phyloP scores from a whole-genome alignment of 2,888 invertebrate genomes.

The Heliconius sara region DNA sequence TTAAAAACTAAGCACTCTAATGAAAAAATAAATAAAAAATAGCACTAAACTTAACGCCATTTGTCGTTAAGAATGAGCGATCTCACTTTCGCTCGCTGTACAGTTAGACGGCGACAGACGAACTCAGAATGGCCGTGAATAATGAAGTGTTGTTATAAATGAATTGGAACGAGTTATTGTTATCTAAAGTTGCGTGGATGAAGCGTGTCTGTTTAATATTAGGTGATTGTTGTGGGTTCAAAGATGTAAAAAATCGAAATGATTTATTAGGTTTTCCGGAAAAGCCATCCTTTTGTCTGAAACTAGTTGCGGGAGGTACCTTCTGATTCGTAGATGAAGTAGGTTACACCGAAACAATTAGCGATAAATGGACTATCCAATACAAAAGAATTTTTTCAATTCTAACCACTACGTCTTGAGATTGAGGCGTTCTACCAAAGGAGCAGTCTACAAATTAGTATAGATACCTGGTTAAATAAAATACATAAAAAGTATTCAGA shows the following conservation, averaged over 20 bases:
- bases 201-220: neutral
- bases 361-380: no score
- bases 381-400: no score
- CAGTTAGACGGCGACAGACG: constrained; percentile 25
- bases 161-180: neutral
- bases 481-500: no score
- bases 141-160: constrained; percentile 12
- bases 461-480: no score
- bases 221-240: neutral
- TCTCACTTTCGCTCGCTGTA: constrained; percentile 24
- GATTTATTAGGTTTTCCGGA: neutral
- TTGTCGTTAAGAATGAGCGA: constrained; percentile 16
- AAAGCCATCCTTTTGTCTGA: no score
- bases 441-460: no score
- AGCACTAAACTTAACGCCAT: constrained; percentile 4
- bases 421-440: no score
- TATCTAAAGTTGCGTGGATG: neutral
- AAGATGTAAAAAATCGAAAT: neutral
- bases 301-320: no score
- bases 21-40: neutral
- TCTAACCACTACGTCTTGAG: no score
- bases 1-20: neutral
- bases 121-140: constrained; percentile 8
- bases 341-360: no score
- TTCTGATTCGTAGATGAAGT: no score